These are phyloP conservation scores for Lamellibrachia columna DNA, from an alignment of 2,888 invertebrate species.

Conservation along the genomic window DNA sequence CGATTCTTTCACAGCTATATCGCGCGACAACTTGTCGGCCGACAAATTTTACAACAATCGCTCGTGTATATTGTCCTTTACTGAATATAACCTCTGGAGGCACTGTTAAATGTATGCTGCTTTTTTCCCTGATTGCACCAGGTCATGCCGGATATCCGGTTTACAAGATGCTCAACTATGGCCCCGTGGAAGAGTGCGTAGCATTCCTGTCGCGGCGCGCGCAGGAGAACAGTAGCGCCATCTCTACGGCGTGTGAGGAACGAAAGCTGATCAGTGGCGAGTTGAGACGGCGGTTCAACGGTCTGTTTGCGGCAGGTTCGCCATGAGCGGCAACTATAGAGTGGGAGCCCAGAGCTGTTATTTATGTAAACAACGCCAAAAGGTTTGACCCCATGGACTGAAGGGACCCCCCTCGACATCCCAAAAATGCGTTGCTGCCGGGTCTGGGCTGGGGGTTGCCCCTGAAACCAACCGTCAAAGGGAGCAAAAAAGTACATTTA, in stretches of 20 bases:
- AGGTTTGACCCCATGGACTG: no score
- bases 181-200: conserved; percentile 38
- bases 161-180: conserved; percentile 42
- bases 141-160: conserved; percentile 36
- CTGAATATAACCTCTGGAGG: not conserved
- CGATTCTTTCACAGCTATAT: no score
- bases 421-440: no score
- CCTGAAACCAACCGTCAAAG: no score
- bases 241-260: conserved; percentile 38
- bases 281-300: not conserved
- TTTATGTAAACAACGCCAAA: no score
- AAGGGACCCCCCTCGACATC: no score
- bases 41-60: no score
- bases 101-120: not conserved
- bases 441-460: no score
- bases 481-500: no score
- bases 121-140: conserved; percentile 19
- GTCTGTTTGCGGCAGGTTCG: not conserved
- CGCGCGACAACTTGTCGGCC: no score
- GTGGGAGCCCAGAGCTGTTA: no score
- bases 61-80: not conserved
- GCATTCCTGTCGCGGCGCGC: conserved; percentile 42
- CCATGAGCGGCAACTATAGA: not conserved
- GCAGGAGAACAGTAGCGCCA: conserved; percentile 38
- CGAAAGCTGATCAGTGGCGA: conserved; percentile 19